Conservation (phyloP, 2,113 vertebrate genomes). For the Atrichornis clamosus region DNA sequence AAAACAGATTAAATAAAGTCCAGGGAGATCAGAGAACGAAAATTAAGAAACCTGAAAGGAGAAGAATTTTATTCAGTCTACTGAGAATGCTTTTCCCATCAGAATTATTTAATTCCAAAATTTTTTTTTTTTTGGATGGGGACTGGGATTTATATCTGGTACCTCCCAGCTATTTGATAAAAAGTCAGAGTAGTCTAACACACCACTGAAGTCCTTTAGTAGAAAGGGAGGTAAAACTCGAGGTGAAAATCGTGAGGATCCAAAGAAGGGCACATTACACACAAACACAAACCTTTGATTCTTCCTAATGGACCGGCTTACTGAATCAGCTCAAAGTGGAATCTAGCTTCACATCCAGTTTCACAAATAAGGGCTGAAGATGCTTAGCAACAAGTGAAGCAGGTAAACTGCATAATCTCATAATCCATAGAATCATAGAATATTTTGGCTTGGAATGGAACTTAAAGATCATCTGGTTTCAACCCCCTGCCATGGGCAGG, state of each 20-base stretch:
- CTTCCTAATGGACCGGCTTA: neutral
- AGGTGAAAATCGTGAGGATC: neutral
- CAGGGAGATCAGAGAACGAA: neutral
- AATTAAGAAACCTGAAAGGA: neutral
- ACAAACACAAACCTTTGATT: neutral
- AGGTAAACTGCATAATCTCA: neutral
- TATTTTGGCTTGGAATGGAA: neutral
- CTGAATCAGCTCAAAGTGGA: neutral
- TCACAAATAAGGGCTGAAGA: neutral
- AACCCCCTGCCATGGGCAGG: neutral
- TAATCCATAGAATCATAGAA: neutral
- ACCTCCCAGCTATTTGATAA: neutral
- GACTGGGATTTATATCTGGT: neutral
- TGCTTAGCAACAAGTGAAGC: neutral
- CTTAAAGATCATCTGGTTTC: neutral
- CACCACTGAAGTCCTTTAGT: neutral
- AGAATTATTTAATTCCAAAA: neutral
- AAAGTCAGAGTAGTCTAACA: neutral
- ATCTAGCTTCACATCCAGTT: neutral
- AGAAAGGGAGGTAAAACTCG: neutral
- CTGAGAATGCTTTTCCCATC: neutral
- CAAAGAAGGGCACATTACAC: neutral
- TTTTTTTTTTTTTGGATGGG: rapidly evolving
- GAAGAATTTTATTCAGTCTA: neutral
- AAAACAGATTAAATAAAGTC: neutral